These are phyloP conservation scores for Synanthedon myopaeformis DNA, from an alignment of 2,888 invertebrate genomes.

Conservation along the genomic window DNA sequence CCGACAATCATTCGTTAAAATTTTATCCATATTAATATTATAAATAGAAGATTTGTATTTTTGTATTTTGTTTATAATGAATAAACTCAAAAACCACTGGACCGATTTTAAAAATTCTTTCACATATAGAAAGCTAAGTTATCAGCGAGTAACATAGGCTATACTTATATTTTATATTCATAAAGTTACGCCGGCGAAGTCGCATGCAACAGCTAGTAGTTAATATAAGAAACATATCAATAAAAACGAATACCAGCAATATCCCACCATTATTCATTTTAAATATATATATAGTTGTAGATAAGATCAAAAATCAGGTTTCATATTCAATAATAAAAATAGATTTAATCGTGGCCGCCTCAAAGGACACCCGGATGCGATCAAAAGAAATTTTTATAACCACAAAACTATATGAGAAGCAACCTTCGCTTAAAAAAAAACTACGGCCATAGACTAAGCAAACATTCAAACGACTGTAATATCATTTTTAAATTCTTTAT, in stretches of 20 bases:
- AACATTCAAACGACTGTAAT: conserved; percentile 37
- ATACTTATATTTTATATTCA: too few species aligned
- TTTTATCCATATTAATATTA: too few species aligned
- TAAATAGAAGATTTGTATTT: too few species aligned
- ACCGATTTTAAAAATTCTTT: too few species aligned
- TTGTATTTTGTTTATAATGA: too few species aligned
- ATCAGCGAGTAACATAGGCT: too few species aligned
- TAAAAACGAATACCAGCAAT: conserved; percentile 10
- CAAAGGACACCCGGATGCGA: conserved; percentile 34
- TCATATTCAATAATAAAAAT: conserved; percentile 34
- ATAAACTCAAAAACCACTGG: too few species aligned
- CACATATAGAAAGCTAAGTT: too few species aligned
- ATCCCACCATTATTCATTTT: conserved; percentile 29
- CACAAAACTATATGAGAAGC: conserved; percentile 12
- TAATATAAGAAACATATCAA: not conserved
- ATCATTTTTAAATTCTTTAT: conserved; percentile 53
- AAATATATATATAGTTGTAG: conserved; percentile 19
- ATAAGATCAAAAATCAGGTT: conserved; percentile 28
- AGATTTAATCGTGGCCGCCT: conserved; percentile 18
- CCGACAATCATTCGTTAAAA: too few species aligned
- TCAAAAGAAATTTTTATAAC: conserved; percentile 14
- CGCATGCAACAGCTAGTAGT: too few species aligned
- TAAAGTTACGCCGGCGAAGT: too few species aligned
- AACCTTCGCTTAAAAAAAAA: conserved; percentile 12
- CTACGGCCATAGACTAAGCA: conserved; percentile 23